phyloP scores from a whole-genome alignment of 2,888 invertebrate genomes.

The Noctua pronuba region DNA sequence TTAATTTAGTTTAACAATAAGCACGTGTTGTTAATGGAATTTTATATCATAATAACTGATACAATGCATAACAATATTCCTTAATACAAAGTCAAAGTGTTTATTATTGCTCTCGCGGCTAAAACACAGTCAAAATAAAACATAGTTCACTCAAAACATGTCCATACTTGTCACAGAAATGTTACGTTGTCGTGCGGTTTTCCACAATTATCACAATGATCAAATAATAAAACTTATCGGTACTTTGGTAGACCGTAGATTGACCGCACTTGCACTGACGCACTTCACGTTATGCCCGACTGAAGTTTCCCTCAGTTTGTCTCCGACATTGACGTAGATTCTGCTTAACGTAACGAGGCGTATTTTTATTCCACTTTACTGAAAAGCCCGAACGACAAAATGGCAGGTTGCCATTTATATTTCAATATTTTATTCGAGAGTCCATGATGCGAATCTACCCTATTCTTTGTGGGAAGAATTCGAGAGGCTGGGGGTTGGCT shows the following conservation, averaged over 20 bases:
- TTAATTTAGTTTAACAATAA: conserved; percentile 23
- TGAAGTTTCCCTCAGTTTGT: conserved; percentile 71
- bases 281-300: conserved; percentile 69
- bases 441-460: conserved; percentile 77
- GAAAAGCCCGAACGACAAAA: conserved; percentile 81
- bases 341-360: conserved; percentile 76
- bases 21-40: conserved; percentile 6
- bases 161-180: conserved; percentile 52
- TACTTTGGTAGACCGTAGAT: conserved; percentile 31
- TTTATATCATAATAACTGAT: conserved; percentile 7
- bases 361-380: conserved; percentile 84
- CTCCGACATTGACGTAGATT: conserved; percentile 77
- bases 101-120: conserved; percentile 26
- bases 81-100: conserved; percentile 16
- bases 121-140: conserved; percentile 32
- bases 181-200: conserved; percentile 39
- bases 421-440: conserved; percentile 72
- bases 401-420: conserved; percentile 86
- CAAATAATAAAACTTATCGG: conserved; percentile 50
- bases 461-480: conserved; percentile 85
- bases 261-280: conserved; percentile 69
- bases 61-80: not conserved
- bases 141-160: conserved; percentile 42
- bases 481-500: conserved; percentile 77
- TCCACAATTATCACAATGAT: conserved; percentile 50